Percentiles rank a stretch among this genome's conserved stretches.
Evolutionary conservation across 1,140 invertebrate species (phyloP).

Genomic region (Drosophila melanica): DNA sequence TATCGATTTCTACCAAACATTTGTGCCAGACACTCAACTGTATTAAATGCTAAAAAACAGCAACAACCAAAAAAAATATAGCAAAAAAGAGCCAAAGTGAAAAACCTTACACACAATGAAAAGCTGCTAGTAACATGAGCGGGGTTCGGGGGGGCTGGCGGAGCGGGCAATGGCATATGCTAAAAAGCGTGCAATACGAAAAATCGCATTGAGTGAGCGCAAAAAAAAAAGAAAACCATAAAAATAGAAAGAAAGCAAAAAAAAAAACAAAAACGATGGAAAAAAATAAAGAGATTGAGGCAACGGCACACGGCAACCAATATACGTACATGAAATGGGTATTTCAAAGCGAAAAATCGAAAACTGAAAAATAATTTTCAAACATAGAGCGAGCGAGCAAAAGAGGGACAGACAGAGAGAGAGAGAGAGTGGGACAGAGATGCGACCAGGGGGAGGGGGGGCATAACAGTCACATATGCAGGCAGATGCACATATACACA

Average conservation of each 20-base stretch:
- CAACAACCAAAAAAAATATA: slow-evolving; percentile 49
- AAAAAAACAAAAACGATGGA: too few relatives aligned
- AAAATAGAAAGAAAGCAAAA: slow-evolving; percentile 17
- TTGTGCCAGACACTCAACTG: slow-evolving; percentile 82
- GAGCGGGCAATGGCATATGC: slow-evolving; percentile 77
- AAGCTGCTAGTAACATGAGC: slow-evolving; percentile 60
- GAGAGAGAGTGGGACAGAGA: too few relatives aligned
- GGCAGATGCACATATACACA: slow-evolving; percentile 62
- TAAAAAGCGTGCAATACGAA: slow-evolving; percentile 80
- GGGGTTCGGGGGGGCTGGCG: slow-evolving; percentile 13
- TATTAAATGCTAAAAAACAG: slow-evolving; percentile 83
- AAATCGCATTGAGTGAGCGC: slow-evolving; percentile 61
- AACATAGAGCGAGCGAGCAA: slow-evolving; percentile 50
- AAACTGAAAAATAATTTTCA: slow-evolving; percentile 81
- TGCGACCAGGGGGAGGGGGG: too few relatives aligned
- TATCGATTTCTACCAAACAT: slow-evolving; percentile 83
- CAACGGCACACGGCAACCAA: slow-evolving; percentile 52
- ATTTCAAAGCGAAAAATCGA: slow-evolving; percentile 83
- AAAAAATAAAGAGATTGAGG: slow-evolving; percentile 53
- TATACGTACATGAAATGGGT: slow-evolving; percentile 71
- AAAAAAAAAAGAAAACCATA: slow-evolving; percentile 51
- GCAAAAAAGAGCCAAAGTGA: slow-evolving; percentile 64
- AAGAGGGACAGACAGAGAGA: not conserved
- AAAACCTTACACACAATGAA: slow-evolving; percentile 82
- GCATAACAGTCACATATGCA: slow-evolving; percentile 78